phyloP scores from a whole-genome alignment of 2,888 invertebrate species.

The Cheilosia urbana region DNA sequence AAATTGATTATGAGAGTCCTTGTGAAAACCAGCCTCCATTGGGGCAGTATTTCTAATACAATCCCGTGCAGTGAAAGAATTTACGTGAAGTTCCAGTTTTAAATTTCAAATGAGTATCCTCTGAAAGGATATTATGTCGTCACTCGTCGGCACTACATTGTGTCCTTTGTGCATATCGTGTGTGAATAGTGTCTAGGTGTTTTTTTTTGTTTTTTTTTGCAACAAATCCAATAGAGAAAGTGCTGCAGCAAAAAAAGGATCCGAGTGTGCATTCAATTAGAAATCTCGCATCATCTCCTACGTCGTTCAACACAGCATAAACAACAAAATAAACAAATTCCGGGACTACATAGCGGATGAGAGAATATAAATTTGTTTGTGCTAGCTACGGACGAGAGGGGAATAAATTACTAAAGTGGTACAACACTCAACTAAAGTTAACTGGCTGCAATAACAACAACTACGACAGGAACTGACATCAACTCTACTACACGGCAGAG shows the following conservation, averaged over 20 bases:
- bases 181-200: constrained; percentile 41
- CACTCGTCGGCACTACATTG: not conserved
- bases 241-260: constrained; percentile 55
- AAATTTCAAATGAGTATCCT: constrained; percentile 20
- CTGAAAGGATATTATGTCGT: constrained; percentile 23
- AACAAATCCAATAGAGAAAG: constrained; percentile 49
- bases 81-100: constrained; percentile 25
- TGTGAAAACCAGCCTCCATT: constrained; percentile 23
- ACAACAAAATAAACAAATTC: constrained; percentile 37
- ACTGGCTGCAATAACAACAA: constrained; percentile 37
- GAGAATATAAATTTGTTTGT: constrained; percentile 50
- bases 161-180: constrained; percentile 22
- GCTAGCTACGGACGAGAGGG: constrained; percentile 63
- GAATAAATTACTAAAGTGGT: constrained; percentile 75
- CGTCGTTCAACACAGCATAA: constrained; percentile 28
- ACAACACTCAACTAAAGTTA: constrained; percentile 60
- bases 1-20: constrained; percentile 41
- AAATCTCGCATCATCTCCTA: constrained; percentile 33
- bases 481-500: constrained; percentile 2
- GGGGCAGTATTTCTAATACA: constrained; percentile 11
- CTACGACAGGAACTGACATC: constrained; percentile 48
- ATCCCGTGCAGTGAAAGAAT: constrained; percentile 39
- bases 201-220: not conserved
- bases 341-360: constrained; percentile 66
- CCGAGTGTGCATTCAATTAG: constrained; percentile 62